Evolutionary conservation across 2,888 invertebrate species (phyloP), one percentile per base, ranked within the genome.

Genomic region (Drosophila colorata): DNA sequence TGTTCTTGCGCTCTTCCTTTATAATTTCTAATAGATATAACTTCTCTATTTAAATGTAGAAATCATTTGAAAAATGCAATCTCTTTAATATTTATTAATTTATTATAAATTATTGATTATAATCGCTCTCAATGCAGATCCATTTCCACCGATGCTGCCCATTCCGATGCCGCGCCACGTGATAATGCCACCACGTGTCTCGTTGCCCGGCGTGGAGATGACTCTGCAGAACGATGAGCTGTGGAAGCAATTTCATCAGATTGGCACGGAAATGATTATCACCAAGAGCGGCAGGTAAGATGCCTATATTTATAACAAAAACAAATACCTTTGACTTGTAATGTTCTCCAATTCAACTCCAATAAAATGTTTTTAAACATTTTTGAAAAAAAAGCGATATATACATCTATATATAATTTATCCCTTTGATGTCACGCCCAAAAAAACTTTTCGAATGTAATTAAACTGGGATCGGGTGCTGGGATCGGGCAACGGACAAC

Each of bases 201-300:
- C 85, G 11, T 65, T 91, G 66, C 90, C 90, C 11, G 91, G 90
- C 60, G 91, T 91, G 35, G 90, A 94, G 65, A 94, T 94, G 31
- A 93, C 93, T 4, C 92, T 96, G 20, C 94, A 95, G 64, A 95
- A 96, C 90, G 93, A 93, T 8, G 94, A 95, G 53, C 93, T 96
- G 16, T 96, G 96, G 96, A 92, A 94, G 69, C 93, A 95, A 69
- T 96, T 96, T 91, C 94, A 95, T 88, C 93, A 94, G 69, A 93
- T 95, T 78, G 95, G 94, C 60, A 96, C 95, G 0, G 96, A 96
- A 92, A 96, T 96, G 96, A 96, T 96, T 86, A 96, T 96, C 90
- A 96, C 96, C 13, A 96, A 96, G 88, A 94, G 94, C 31, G 96
- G 96, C 90, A 93, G 96, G 96, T 96, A 90, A 93, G 95, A 18